Percentiles rank a stretch among this genome's conserved stretches.
Evolutionary conservation across 53 echinoderm and acorn worm species (phyloP).

Genomic region (Echinometra lucunter): DNA sequence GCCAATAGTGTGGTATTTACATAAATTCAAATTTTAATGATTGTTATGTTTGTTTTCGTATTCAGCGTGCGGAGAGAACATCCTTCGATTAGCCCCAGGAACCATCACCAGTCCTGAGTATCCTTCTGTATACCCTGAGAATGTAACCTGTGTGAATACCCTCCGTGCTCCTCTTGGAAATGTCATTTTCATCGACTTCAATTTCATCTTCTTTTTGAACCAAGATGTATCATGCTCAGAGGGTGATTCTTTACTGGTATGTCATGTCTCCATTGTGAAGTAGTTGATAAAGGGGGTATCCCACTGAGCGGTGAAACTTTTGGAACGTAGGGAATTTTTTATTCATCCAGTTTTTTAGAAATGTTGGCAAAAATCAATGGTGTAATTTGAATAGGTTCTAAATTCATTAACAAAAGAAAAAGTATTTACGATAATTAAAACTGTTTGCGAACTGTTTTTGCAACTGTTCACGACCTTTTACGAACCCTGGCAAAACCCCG

Average conservation of each 20-base stretch:
- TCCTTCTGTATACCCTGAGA: constrained; percentile 72
- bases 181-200: constrained; percentile 58
- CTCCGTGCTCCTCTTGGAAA: constrained; percentile 78
- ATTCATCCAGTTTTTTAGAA: too few relatives aligned
- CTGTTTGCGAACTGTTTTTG: too few relatives aligned
- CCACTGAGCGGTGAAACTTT: too few relatives aligned
- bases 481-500: too few relatives aligned
- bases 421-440: too few relatives aligned
- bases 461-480: too few relatives aligned
- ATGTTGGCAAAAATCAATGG: too few relatives aligned
- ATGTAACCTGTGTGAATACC: constrained; percentile 78
- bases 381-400: too few relatives aligned
- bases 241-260: constrained; percentile 59
- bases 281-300: too few relatives aligned
- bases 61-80: constrained; percentile 77
- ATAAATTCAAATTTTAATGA: background rate
- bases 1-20: too few relatives aligned
- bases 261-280: background rate
- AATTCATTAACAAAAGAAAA: too few relatives aligned
- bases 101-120: constrained; percentile 72
- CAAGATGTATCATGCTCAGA: background rate
- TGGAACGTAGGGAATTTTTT: too few relatives aligned
- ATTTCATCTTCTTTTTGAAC: constrained; percentile 65
- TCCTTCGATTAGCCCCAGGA: constrained; percentile 69
- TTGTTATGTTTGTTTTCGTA: background rate